These are phyloP conservation scores for Cyphomyrmex costatus DNA, from an alignment of 1,140 invertebrate species.

Conservation along the genomic window DNA sequence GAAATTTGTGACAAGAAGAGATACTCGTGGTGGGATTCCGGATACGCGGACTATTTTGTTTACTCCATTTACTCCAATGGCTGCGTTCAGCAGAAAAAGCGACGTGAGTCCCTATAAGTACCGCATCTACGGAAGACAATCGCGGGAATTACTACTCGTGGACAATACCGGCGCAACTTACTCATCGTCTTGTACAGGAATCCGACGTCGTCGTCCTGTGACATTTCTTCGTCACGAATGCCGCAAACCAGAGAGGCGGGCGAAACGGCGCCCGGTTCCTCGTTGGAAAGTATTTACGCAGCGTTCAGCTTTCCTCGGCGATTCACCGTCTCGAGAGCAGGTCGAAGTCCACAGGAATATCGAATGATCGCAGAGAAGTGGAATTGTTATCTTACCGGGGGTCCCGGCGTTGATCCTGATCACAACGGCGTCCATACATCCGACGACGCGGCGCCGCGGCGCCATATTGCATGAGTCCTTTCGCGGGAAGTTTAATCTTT, in stretches of 20 bases:
- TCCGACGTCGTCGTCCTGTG: slow-evolving; percentile 86
- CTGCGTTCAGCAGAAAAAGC: too few relatives aligned
- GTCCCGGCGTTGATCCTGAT: slow-evolving; percentile 61
- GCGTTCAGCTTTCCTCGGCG: neutral
- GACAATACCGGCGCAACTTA: slow-evolving; percentile 74
- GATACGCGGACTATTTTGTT: neutral
- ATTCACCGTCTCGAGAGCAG: slow-evolving; percentile 15
- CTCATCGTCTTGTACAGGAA: slow-evolving; percentile 87
- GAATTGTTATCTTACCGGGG: slow-evolving; percentile 34
- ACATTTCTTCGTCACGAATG: slow-evolving; percentile 77
- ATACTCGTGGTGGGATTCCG: neutral
- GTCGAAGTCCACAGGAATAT: slow-evolving; percentile 10
- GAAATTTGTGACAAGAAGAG: neutral
- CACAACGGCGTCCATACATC: slow-evolving; percentile 43
- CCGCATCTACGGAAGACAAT: neutral
- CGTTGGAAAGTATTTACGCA: neutral
- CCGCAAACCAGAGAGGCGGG: neutral
- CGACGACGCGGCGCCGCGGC: slow-evolving; percentile 50
- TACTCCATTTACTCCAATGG: neutral
- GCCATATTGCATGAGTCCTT: slow-evolving; percentile 73
- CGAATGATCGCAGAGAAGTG: neutral
- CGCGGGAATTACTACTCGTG: neutral
- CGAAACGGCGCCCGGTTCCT: neutral
- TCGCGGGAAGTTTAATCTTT: slow-evolving; percentile 69
- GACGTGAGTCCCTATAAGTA: neutral